Evolutionary conservation across 37 sponge, comb jelly and placozoan species (phyloP).

Genomic region (Bolinopsis microptera): DNA sequence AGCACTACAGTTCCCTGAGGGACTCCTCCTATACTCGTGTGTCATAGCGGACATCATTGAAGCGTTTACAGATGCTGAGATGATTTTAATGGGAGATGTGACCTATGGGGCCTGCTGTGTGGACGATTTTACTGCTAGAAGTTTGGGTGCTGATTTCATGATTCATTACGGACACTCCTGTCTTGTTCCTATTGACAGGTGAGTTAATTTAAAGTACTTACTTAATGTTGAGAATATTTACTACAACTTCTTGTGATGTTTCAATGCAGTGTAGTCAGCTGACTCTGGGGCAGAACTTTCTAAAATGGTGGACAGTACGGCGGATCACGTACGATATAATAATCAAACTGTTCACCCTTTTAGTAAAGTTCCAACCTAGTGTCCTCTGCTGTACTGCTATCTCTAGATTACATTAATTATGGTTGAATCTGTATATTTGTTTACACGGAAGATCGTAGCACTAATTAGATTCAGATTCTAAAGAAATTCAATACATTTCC

Average conservation of each 20-base stretch:
- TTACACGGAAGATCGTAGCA: too few species aligned
- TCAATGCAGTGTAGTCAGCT: background rate
- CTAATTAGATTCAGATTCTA: too few species aligned
- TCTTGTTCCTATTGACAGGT: constrained; percentile 66
- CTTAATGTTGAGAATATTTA: background rate
- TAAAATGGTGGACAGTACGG: background rate
- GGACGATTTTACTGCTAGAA: constrained; percentile 91
- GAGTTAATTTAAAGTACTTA: too few species aligned
- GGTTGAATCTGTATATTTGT: too few species aligned
- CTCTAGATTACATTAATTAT: too few species aligned
- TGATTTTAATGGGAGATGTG: constrained; percentile 93
- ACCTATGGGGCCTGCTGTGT: constrained; percentile 98
- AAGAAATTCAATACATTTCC: too few species aligned
- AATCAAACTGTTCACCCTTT: too few species aligned
- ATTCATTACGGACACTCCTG: constrained; percentile 97
- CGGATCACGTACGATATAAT: too few species aligned
- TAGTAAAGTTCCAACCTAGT: too few species aligned
- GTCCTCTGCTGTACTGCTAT: too few species aligned
- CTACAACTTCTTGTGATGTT: background rate
- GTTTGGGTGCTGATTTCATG: constrained; percentile 86
- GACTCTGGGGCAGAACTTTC: too few species aligned
- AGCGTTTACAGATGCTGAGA: constrained; percentile 78
- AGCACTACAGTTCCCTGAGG: constrained; percentile 94
- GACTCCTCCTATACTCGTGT: constrained; percentile 85
- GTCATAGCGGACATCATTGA: constrained; percentile 86